These are phyloP conservation scores for Terebella lapidaria DNA, from an alignment of 2,888 invertebrate species.

Conservation along the genomic window DNA sequence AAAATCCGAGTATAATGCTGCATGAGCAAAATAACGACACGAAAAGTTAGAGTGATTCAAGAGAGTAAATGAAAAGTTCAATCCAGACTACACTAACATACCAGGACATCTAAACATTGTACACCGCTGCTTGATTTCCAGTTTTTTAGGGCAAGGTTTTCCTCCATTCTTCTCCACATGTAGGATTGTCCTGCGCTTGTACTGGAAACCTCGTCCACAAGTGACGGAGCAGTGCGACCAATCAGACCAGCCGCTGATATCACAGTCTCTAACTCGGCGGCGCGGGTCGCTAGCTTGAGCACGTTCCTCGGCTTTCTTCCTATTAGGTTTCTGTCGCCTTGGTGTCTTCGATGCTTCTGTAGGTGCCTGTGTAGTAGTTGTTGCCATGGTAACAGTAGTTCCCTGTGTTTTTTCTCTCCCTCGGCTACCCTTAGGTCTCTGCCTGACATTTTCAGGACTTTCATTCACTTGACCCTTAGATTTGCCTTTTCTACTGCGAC, in stretches of 20 bases:
- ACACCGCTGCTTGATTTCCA: slow-evolving; percentile 20
- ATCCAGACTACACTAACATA: too few relatives aligned
- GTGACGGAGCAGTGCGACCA: slow-evolving; percentile 56
- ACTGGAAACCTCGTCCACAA: slow-evolving; percentile 55
- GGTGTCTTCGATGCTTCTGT: background rate
- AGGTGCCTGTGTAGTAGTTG: too few relatives aligned
- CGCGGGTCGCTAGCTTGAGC: background rate
- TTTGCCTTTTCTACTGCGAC: background rate
- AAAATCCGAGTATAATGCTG: too few relatives aligned
- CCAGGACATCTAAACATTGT: background rate
- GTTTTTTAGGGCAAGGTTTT: slow-evolving; percentile 37
- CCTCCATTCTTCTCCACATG: slow-evolving; percentile 38
- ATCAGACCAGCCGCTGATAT: slow-evolving; percentile 54
- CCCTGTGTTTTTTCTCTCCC: too few relatives aligned
- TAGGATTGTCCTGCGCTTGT: slow-evolving; percentile 34
- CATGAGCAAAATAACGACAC: too few relatives aligned
- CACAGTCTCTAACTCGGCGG: slow-evolving; percentile 55
- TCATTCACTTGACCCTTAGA: background rate
- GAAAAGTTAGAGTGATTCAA: too few relatives aligned
- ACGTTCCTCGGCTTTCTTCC: background rate
- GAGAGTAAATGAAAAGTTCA: too few relatives aligned
- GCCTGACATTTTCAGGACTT: too few relatives aligned
- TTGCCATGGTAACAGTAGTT: too few relatives aligned
- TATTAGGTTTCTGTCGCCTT: background rate
- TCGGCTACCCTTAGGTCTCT: too few relatives aligned